phyloP scores from a whole-genome alignment of 2,888 invertebrate species.

The Neuroscelio doddi region DNA sequence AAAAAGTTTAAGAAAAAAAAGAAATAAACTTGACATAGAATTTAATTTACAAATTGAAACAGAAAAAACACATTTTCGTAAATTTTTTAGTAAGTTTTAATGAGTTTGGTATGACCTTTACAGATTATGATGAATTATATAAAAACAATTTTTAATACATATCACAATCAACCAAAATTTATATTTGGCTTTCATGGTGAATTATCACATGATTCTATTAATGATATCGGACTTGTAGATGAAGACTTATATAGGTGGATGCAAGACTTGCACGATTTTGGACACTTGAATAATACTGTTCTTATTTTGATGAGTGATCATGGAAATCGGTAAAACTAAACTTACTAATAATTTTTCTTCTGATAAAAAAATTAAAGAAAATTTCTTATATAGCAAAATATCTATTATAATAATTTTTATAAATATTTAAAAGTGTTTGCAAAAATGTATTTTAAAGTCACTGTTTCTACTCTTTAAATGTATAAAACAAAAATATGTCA shows the following conservation, averaged over 20 bases:
- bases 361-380: background rate
- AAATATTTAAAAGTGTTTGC: background rate
- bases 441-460: no score
- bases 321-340: slow-evolving; percentile 80
- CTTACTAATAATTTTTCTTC: background rate
- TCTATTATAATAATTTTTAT: background rate
- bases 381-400: slow-evolving; percentile 1
- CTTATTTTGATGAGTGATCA: slow-evolving; percentile 95
- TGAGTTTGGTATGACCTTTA: no score
- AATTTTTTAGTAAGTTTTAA: no score
- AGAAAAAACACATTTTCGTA: no score
- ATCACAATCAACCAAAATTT: slow-evolving; percentile 83
- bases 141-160: slow-evolving; percentile 75
- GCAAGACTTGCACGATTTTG: slow-evolving; percentile 75
- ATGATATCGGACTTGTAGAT: slow-evolving; percentile 85
- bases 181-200: slow-evolving; percentile 92
- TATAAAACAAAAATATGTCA: no score
- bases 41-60: no score
- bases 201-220: slow-evolving; percentile 89
- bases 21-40: no score
- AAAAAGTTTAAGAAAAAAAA: no score
- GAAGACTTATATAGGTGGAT: slow-evolving; percentile 81
- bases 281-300: slow-evolving; percentile 84
- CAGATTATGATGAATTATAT: slow-evolving; percentile 74
- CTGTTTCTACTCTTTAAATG: no score